phyloP scores from a whole-genome alignment of 2,888 invertebrate genomes.

The Clistopyga incitator region DNA sequence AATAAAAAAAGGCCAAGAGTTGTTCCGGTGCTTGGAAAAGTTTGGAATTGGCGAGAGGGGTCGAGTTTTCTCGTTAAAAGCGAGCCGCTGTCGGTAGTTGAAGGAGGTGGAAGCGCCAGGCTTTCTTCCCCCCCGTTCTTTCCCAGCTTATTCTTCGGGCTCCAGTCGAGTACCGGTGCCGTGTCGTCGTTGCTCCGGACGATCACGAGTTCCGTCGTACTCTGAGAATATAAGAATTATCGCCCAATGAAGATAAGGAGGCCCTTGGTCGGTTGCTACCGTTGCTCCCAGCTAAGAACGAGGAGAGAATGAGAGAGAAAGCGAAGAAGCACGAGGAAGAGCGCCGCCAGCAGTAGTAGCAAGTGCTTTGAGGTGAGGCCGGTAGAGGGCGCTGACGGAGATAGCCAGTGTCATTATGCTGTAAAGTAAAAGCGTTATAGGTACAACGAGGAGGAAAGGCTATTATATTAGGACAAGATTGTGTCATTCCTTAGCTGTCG shows the following conservation, averaged over 20 bases:
- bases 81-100: conserved; percentile 29
- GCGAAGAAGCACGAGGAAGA: not conserved
- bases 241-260: conserved; percentile 67
- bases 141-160: not conserved
- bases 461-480: conserved; percentile 61
- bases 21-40: conserved; percentile 64
- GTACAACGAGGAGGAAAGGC: conserved; percentile 52
- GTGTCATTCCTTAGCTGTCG: conserved; percentile 43
- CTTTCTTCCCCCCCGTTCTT: not conserved
- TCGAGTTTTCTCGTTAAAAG: conserved; percentile 68
- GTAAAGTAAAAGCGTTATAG: conserved; percentile 58
- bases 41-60: conserved; percentile 64
- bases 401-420: conserved; percentile 57
- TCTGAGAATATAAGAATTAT: conserved; percentile 65
- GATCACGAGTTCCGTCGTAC: conserved; percentile 12
- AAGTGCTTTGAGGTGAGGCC: conserved; percentile 3
- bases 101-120: not conserved
- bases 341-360: not conserved
- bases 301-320: conserved; percentile 5
- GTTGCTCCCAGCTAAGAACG: conserved; percentile 8
- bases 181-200: conserved; percentile 31
- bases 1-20: not conserved
- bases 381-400: conserved; percentile 9
- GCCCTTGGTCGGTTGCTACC: conserved; percentile 16
- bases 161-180: conserved; percentile 9